Conservation (phyloP, 2,888 invertebrate species). For the Eumacrocentrus americanus region DNA sequence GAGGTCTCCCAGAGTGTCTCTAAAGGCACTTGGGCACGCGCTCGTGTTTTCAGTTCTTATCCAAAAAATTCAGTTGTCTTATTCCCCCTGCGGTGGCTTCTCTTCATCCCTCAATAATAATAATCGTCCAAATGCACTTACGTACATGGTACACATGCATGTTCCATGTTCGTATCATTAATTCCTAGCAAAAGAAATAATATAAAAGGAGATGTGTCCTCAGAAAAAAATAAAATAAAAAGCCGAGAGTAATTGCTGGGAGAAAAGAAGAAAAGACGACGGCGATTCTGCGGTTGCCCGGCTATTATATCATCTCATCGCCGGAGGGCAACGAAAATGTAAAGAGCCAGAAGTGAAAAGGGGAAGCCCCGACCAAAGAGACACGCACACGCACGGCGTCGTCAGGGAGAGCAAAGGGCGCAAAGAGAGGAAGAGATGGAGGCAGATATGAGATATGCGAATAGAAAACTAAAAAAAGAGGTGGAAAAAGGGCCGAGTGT, state of each 20-base stretch:
- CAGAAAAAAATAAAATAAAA: slow-evolving; percentile 19
- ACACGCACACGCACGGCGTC: no score
- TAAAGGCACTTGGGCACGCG: slow-evolving; percentile 59
- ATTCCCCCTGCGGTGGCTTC: not conserved
- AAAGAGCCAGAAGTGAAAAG: slow-evolving; percentile 52
- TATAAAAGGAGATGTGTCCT: not conserved
- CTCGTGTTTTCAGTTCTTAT: slow-evolving; percentile 40
- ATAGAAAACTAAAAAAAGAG: slow-evolving; percentile 31
- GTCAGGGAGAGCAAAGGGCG: no score
- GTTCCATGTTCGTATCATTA: no score
- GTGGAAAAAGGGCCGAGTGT: slow-evolving; percentile 53
- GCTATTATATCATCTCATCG: slow-evolving; percentile 14
- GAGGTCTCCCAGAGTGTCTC: slow-evolving; percentile 43
- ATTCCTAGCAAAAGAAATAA: slow-evolving; percentile 40
- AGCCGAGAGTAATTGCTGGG: slow-evolving; percentile 54
- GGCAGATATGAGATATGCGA: no score
- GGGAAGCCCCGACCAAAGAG: no score
- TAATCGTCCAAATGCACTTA: no score
- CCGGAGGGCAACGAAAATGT: slow-evolving; percentile 25
- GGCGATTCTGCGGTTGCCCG: slow-evolving; percentile 32
- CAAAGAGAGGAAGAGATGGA: no score
- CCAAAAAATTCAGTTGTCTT: slow-evolving; percentile 6
- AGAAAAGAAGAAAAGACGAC: slow-evolving; percentile 41
- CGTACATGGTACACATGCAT: no score
- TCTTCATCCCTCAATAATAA: not conserved